Evolutionary conservation across 1,140 invertebrate species (phyloP), one percentile per base, ranked within the genome.

Genomic region (Dendroctonus valens): DNA sequence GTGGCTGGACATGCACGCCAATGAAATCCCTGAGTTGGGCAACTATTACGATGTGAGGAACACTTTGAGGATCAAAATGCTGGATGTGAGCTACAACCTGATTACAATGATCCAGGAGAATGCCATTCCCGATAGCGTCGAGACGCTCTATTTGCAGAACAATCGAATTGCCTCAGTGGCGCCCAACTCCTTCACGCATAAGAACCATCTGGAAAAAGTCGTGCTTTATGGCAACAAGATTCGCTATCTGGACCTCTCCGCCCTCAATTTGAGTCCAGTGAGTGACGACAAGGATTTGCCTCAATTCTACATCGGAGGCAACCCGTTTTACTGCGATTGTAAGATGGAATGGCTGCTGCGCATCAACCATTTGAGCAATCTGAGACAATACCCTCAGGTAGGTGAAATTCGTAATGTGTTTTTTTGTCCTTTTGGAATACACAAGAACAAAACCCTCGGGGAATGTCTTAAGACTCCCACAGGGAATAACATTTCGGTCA

Each of bases 301-400:
- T 7, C 85, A 88, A 77, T 91, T 92, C 79, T 91, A 89, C 79
- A 86, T 92, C 73, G 89, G 89, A 44, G 85, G 87, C 69, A 93
- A 93, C 80, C 89, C 91, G 11, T 89, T 92, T 77, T 82, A 88
- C 70, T 93, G 91, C 79, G 89, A 93, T 76, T 93, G 91, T 79
- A 86, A 85, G 60, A 91, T 93, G 90, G 91, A 92, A 79, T 93
- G 91, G 90, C 80, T 94, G 73, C 86, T 89, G 67, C 82, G 88
- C 68, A 88, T 91, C 72, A 91, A 91, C 81, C 85, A 88, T 76
- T 81, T 88, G 70, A 79, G 80, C 37, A 84, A 82, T 73, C 80
- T 90, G 67, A 81, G 90, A 68, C 89, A 92, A 77, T 90, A 93
- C 81, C 92, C 92, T 37, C 26, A 26, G 26, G 26, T 26, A 26